A percentile compares a stretch with the other conserved stretches of the same genome.
These are phyloP conservation scores for Phortica okadai DNA, from an alignment of 2,888 invertebrate genomes.

Conservation along the genomic window DNA sequence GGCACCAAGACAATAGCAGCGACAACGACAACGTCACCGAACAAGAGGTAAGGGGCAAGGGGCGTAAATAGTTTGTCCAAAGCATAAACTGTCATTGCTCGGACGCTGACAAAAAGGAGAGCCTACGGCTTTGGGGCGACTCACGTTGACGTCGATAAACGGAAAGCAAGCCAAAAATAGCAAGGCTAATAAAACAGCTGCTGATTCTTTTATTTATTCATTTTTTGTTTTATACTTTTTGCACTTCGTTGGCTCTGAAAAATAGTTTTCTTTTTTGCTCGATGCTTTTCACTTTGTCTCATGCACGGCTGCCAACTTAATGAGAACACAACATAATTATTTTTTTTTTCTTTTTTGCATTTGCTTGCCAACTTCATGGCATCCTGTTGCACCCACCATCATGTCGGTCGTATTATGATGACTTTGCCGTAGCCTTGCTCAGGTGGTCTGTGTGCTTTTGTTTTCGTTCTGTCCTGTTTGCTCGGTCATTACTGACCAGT, in stretches of 20 bases:
- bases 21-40: not conserved
- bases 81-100: too few species aligned
- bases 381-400: not conserved
- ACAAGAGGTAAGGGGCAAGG: not conserved
- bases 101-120: too few species aligned
- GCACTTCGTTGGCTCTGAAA: not conserved
- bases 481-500: conserved; percentile 44
- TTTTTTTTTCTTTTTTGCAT: not conserved
- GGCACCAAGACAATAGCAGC: conserved; percentile 3
- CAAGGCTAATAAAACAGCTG: not conserved
- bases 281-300: not conserved
- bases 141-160: not conserved
- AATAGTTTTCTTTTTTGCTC: not conserved
- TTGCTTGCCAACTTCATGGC: conserved; percentile 8
- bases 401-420: conserved; percentile 44
- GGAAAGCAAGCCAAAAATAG: not conserved
- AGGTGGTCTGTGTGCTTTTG: conserved; percentile 1
- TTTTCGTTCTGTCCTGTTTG: conserved; percentile 29
- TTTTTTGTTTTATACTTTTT: too few species aligned
- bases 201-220: too few species aligned
- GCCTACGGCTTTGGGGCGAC: not conserved
- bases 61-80: too few species aligned
- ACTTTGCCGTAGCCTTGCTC: conserved; percentile 34
- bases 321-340: not conserved
- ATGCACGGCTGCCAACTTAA: not conserved